Evolutionary conservation across 2,888 invertebrate genomes (phyloP).

Genomic region (Protophormia terraenovae): DNA sequence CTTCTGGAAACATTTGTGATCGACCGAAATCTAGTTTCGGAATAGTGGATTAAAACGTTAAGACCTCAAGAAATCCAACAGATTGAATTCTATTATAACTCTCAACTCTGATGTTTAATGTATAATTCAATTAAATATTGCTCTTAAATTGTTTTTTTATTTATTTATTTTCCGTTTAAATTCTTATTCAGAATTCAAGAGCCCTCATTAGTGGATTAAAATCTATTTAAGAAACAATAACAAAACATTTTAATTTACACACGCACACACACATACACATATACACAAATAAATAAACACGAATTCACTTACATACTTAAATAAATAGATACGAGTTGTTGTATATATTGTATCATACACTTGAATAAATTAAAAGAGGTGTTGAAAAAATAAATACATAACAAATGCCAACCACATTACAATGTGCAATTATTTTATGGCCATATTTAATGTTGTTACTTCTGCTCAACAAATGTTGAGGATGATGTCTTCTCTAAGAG

Average conservation of each 20-base stretch:
- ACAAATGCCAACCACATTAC: constrained; percentile 51
- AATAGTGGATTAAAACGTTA: too few species aligned
- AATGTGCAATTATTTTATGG: constrained; percentile 60
- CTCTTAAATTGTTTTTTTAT: neutral
- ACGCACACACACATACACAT: neutral
- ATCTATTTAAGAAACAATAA: constrained; percentile 18
- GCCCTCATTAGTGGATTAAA: constrained; percentile 19
- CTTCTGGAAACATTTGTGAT: too few species aligned
- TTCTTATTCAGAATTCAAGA: constrained; percentile 9
- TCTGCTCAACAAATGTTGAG: constrained; percentile 32
- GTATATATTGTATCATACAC: constrained; percentile 6
- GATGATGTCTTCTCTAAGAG: constrained; percentile 36
- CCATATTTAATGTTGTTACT: constrained; percentile 43
- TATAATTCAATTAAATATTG: constrained; percentile 20
- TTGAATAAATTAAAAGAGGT: constrained; percentile 58
- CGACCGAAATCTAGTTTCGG: too few species aligned
- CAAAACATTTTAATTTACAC: constrained; percentile 1
- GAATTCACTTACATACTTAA: neutral
- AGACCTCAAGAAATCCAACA: too few species aligned
- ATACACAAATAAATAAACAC: too few species aligned
- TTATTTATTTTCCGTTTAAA: neutral
- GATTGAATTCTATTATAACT: neutral
- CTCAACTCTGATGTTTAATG: neutral
- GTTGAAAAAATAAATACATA: constrained; percentile 46
- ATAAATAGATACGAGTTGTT: neutral